Conservation (phyloP, 2,888 invertebrate genomes). For the Drosophila ustulata region DNA sequence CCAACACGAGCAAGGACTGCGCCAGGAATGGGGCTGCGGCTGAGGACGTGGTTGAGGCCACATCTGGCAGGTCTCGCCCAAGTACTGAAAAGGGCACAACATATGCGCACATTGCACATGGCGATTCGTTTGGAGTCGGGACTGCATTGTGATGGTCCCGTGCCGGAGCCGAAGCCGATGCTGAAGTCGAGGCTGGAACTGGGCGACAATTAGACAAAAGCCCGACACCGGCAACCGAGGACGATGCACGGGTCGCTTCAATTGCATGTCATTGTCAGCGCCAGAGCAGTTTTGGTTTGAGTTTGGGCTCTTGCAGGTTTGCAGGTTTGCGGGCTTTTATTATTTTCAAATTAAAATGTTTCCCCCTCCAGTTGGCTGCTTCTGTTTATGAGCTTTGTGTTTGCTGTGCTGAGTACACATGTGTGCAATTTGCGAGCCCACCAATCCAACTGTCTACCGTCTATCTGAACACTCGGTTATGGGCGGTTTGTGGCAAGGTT, state of each 20-base stretch:
- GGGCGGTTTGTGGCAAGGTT: slow-evolving; percentile 32
- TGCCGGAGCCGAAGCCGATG: slow-evolving; percentile 1
- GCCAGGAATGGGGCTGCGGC: neutral
- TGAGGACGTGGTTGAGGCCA: slow-evolving; percentile 26
- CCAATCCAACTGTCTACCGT: slow-evolving; percentile 22
- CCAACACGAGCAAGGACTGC: slow-evolving; percentile 46
- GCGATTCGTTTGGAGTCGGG: slow-evolving; percentile 45
- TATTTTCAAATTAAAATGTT: slow-evolving; percentile 76
- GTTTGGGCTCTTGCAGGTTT: slow-evolving; percentile 36
- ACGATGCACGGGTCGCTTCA: slow-evolving; percentile 51
- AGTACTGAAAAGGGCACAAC: slow-evolving; percentile 55
- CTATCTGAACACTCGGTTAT: slow-evolving; percentile 8
- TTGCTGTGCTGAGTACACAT: slow-evolving; percentile 23
- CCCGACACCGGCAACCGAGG: slow-evolving; percentile 23
- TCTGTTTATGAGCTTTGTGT: slow-evolving; percentile 53
- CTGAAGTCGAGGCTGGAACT: slow-evolving; percentile 2
- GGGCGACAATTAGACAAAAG: slow-evolving; percentile 77
- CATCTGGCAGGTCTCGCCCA: slow-evolving; percentile 38
- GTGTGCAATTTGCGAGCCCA: slow-evolving; percentile 35
- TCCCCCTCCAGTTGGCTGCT: slow-evolving; percentile 14
- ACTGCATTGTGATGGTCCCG: slow-evolving; percentile 63
- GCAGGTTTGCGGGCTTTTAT: slow-evolving; percentile 58
- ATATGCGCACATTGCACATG: slow-evolving; percentile 74
- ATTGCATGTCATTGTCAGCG: slow-evolving; percentile 77
- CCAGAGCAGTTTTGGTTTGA: slow-evolving; percentile 22